A percentile compares a stretch with the other conserved stretches of the same genome.
These are phyloP conservation scores for Centropyge bicolor DNA, from an alignment of 2,797 vertebrate genomes.

Conservation along the genomic window DNA sequence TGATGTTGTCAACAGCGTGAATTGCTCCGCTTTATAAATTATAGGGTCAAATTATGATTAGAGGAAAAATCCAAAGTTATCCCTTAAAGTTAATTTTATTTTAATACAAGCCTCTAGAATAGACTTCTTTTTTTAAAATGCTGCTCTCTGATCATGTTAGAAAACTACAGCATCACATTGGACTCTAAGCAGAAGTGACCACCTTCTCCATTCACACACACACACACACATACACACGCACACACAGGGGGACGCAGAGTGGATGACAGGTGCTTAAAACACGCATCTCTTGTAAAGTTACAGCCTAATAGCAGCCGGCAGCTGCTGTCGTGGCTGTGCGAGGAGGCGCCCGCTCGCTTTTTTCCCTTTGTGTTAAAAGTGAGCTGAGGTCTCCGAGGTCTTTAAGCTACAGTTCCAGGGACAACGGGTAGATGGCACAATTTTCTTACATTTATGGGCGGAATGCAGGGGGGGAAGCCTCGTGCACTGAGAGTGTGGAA, in stretches of 20 bases:
- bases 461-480: conserved; percentile 80
- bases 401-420: conserved; percentile 95
- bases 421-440: conserved; percentile 99
- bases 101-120: conserved; percentile 17
- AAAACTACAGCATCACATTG: conserved; percentile 21
- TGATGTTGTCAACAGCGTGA: conserved; percentile 21
- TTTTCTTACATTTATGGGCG: conserved; percentile 99
- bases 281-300: conserved; percentile 75
- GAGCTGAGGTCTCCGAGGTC: conserved; percentile 88
- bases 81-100: conserved; percentile 30
- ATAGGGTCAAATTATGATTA: conserved; percentile 10
- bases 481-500: conserved; percentile 90
- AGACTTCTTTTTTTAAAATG: not conserved
- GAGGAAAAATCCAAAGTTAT: not conserved
- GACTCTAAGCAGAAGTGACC: conserved; percentile 26
- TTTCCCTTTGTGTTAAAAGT: conserved; percentile 85
- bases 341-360: conserved; percentile 63
- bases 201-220: conserved; percentile 23
- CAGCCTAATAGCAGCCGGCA: conserved; percentile 70
- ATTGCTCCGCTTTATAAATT: conserved; percentile 20
- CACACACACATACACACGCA: conserved; percentile 14
- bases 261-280: conserved; percentile 73
- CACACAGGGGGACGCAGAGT: conserved; percentile 61
- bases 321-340: conserved; percentile 62
- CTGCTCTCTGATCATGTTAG: conserved; percentile 24